Evolutionary conservation across 2,888 invertebrate species (phyloP).

Genomic region (Tiliacea aurago): DNA sequence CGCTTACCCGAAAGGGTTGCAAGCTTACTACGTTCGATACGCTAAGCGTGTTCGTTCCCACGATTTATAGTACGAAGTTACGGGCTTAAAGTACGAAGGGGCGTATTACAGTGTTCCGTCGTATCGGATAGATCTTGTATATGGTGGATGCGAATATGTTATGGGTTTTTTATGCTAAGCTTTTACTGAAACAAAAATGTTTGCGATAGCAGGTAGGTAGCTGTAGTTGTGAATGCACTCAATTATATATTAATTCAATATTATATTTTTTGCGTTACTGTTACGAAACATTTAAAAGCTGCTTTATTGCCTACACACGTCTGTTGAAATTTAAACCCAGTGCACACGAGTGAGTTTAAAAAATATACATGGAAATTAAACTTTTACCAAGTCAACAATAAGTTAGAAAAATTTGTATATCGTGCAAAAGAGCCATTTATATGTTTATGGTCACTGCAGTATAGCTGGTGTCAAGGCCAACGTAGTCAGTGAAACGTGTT

Average conservation of each 20-base stretch:
- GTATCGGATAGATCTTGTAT: conserved; percentile 42
- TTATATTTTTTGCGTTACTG: conserved; percentile 5
- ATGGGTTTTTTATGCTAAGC: conserved; percentile 12
- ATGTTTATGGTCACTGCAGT: conserved; percentile 61
- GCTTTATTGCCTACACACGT: background rate
- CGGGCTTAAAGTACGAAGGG: conserved; percentile 38
- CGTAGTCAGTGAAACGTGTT: conserved; percentile 40
- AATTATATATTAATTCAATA: background rate
- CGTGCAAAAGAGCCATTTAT: conserved; percentile 55
- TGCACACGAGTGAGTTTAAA: background rate
- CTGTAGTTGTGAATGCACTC: background rate
- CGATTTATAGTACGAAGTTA: conserved; percentile 55
- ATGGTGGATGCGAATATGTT: conserved; percentile 22
- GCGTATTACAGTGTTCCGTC: conserved; percentile 41
- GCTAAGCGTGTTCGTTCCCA: conserved; percentile 49
- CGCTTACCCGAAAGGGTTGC: conserved; percentile 71
- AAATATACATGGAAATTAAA: conserved; percentile 6
- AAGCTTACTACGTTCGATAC: conserved; percentile 57
- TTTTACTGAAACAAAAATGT: conserved; percentile 26
- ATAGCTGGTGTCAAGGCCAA: conserved; percentile 44
- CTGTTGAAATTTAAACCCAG: background rate
- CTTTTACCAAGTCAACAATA: conserved; percentile 25
- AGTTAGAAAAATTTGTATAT: conserved; percentile 41
- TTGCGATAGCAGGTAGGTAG: background rate
- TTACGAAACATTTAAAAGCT: conserved; percentile 15